Percentiles rank a stretch among this genome's conserved stretches.
Conservation (phyloP, 2,888 invertebrate genomes). For the Sinelater perroti region DNA sequence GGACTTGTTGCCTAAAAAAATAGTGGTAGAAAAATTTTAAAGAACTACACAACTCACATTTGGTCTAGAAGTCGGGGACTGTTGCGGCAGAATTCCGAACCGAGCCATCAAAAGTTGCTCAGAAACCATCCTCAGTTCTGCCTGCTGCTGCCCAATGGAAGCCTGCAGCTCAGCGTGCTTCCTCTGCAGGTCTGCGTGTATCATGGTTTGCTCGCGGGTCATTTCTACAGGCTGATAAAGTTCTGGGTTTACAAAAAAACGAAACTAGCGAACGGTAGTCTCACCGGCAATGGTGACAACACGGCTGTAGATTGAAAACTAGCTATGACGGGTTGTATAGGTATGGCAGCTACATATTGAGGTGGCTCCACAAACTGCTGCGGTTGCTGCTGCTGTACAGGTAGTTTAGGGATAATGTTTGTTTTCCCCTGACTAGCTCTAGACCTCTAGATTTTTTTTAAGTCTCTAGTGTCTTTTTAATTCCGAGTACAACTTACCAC, state of each 20-base stretch:
- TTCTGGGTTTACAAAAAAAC: not conserved
- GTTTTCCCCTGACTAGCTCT: conserved; percentile 48
- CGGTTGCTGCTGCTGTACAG: conserved; percentile 34
- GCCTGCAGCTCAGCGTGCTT: conserved; percentile 88
- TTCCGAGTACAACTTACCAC: too few relatives aligned
- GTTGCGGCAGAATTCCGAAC: conserved; percentile 69
- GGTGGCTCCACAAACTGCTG: conserved; percentile 59
- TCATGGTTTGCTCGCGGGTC: conserved; percentile 66
- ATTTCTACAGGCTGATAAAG: conserved; percentile 57
- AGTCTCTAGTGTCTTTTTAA: too few relatives aligned
- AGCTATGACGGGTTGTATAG: conserved; percentile 67
- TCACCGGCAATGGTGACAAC: conserved; percentile 57
- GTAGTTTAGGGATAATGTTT: conserved; percentile 10
- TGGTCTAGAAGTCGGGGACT: conserved; percentile 27
- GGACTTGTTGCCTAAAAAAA: conserved; percentile 48
- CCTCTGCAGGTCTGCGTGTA: conserved; percentile 78
- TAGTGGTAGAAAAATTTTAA: not conserved
- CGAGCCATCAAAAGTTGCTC: conserved; percentile 85
- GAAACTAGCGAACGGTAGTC: conserved; percentile 8
- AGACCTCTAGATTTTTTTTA: conserved; percentile 49
- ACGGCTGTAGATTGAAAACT: conserved; percentile 62
- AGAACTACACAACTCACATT: conserved; percentile 27
- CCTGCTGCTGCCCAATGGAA: conserved; percentile 85
- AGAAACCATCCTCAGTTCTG: conserved; percentile 84
- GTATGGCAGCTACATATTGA: conserved; percentile 67